Evolutionary conservation across 2,888 invertebrate genomes (phyloP), one percentile per base, ranked within the genome.

Genomic region (Aethes cnicana): DNA sequence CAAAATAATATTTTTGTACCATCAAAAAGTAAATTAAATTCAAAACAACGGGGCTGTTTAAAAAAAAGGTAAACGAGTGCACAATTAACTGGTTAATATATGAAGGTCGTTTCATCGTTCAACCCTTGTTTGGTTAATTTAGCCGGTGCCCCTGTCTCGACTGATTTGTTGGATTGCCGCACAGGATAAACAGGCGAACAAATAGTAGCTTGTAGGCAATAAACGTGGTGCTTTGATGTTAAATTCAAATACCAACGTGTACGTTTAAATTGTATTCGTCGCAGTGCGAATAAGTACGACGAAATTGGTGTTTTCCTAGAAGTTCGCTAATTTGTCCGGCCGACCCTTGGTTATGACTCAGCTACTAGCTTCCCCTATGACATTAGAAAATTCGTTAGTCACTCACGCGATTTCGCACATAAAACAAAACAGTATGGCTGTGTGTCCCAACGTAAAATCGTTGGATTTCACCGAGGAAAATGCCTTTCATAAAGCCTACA

Each of bases 61-160:
- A 52, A 52, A n/a, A n/a, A 46, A 52, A 52, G 32, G 25, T 30
- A 44, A 44, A 35, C 32, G 44, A 44, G 44, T 39, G 21, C 52
- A 52, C 52, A 52, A 46, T 52, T 52, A 52, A 44, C 52, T 26
- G 52, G 39, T 25, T 46, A 52, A 52, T 52, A 52, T 52, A 52
- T 52, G 44, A 52, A 52, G 52, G 52, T 52, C 52, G 52, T 52
- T 39, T 46, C 52, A 46, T 52, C 52, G 52, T 52, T 52, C 52
- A 52, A 52, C 52, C 52, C 52, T 52, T 52, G 52, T 52, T 52
- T 52, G 39, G 52, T 52, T 52, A 52, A 52, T 52, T 52, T 52
- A 52, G 52, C 33, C 52, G 23, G 36, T 52, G 52, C 52, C 46
- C 46, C 46, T 46, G 52, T 52, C 52, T 52, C 44, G 52, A 52